Base-by-base conservation (phyloP, 2,888 invertebrate species). In the Tenthredo livida region DNA sequence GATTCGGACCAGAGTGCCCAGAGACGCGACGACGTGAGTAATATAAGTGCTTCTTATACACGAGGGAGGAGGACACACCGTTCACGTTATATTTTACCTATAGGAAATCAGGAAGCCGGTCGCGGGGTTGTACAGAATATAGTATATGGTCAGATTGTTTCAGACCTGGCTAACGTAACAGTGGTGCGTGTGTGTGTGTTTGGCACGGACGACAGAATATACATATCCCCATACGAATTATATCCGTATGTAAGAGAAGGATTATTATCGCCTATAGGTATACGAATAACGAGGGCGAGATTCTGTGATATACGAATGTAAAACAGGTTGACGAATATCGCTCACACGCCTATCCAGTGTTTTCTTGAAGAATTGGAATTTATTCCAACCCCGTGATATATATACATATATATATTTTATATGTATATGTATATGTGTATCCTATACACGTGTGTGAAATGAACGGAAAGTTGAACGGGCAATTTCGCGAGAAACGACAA, bases 401-500 rank as follows among this genome's bases (percentile, higher is more conserved):
- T 33, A 29, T 17, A 9, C 2, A 10, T 43, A 43, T 43, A 6
- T 70, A 15, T 17, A 33, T 15, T 29, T 1, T 29, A 29, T 33
- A 29, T 25, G 29, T 33, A 12, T 17, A 6, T 9, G 17, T 33
- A 3, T 17, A 3, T 2, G 33, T 3, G 4, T 67, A 67, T 25
- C 15, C 12, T 12, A 15, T 33, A 47, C 12, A 47, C 47, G 73
- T 33, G 75, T 33, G 43, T 75, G 75, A 75, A 75, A 75, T 75
- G 75, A 75, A 75, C 47, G 75, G 25, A 29, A 75, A 37, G 25
- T 47, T 7, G 33, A 10, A 47, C 47, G 0, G 21, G 37, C 40
- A 29, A 75, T 21, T 75, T 75, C 3, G 25, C 21, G 21, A 75
- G 21, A 25, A 75, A 75, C 75, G 75, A 75, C 47, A 12, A 37